Conservation (phyloP, 2,888 invertebrate species). For the Eupelmus urozonus region DNA sequence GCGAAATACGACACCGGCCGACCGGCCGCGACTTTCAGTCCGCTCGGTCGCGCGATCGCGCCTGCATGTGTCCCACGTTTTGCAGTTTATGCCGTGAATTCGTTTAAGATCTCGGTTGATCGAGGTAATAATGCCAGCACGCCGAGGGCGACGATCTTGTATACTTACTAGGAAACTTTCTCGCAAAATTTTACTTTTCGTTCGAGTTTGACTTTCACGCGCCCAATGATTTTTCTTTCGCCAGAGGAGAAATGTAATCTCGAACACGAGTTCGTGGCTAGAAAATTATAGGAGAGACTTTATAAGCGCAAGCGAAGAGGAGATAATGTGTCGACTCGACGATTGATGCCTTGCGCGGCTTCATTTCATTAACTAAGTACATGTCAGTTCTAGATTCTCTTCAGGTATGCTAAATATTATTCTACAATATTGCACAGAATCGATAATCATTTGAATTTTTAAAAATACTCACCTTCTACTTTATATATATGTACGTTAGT, state of each 20-base stretch:
- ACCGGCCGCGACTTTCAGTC: not conserved
- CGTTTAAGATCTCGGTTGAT: too few species aligned
- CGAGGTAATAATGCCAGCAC: not conserved
- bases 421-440: too few species aligned
- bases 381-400: slow-evolving; percentile 17
- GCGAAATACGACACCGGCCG: too few species aligned
- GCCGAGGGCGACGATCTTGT: not conserved
- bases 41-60: not conserved
- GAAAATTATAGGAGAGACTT: not conserved
- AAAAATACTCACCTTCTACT: not conserved
- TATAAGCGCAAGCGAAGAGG: too few species aligned
- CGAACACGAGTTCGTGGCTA: not conserved
- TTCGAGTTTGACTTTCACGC: not conserved
- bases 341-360: not conserved
- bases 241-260: not conserved
- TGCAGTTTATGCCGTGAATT: too few species aligned
- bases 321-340: not conserved
- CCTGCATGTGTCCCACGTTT: too few species aligned
- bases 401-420: slow-evolving; percentile 22
- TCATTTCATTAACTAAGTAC: slow-evolving; percentile 1
- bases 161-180: not conserved
- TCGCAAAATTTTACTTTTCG: not conserved
- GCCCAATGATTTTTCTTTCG: not conserved
- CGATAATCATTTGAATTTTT: too few species aligned
- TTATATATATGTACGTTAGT: too few species aligned